Percentiles rank a stretch among this genome's conserved stretches.
Conservation (phyloP, 2,888 invertebrate genomes). For the Hypena proboscidalis region DNA sequence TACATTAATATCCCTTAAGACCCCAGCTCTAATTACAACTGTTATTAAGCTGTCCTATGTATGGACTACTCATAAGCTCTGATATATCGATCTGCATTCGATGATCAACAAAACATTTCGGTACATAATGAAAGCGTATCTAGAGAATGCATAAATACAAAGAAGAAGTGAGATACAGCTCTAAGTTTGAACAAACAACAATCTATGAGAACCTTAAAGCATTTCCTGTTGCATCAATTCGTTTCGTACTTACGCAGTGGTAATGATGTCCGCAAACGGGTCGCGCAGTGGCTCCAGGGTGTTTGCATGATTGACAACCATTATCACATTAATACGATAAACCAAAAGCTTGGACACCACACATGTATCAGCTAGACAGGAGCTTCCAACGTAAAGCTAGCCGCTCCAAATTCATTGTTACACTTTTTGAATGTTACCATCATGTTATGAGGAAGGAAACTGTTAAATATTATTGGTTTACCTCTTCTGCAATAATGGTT, state of each 20-base stretch:
- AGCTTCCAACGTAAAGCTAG: constrained; percentile 57
- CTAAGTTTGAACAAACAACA: constrained; percentile 73
- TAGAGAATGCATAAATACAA: constrained; percentile 73
- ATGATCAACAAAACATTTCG: constrained; percentile 56
- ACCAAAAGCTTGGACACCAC: constrained; percentile 73
- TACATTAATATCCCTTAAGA: constrained; percentile 45
- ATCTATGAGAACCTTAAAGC: constrained; percentile 74
- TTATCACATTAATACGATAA: constrained; percentile 82
- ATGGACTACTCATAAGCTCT: constrained; percentile 60
- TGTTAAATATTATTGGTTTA: constrained; percentile 32
- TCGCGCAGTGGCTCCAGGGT: constrained; percentile 73
- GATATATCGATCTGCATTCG: constrained; percentile 60
- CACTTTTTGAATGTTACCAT: too few relatives aligned
- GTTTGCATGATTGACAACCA: constrained; percentile 85
- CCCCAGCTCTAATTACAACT: constrained; percentile 46
- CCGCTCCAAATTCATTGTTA: constrained; percentile 10
- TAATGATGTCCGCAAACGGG: constrained; percentile 74
- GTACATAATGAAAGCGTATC: constrained; percentile 73
- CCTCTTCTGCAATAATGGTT: constrained; percentile 40
- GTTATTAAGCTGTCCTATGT: constrained; percentile 59
- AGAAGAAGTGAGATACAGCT: constrained; percentile 67
- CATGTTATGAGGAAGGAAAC: not conserved
- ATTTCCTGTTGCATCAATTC: constrained; percentile 75
- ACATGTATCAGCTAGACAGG: constrained; percentile 54
- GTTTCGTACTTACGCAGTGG: constrained; percentile 77